Percentiles rank a stretch among this genome's conserved stretches.
These are phyloP conservation scores for Heliothis subflexa DNA, from an alignment of 1,140 invertebrate genomes.

Conservation along the genomic window DNA sequence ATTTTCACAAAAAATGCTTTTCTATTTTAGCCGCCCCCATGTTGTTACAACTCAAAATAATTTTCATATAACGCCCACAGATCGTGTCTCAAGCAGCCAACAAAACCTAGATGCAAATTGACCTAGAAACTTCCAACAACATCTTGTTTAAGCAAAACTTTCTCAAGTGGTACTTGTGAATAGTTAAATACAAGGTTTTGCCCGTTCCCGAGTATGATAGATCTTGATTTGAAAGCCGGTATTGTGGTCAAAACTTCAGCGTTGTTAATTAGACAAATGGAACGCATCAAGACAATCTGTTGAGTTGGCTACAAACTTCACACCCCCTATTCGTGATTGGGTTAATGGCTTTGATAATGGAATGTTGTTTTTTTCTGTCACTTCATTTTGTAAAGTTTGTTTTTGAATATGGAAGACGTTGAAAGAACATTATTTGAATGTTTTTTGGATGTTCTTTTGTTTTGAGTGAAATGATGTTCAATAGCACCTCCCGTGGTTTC, in stretches of 20 bases:
- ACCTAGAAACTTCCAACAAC: constrained; percentile 15
- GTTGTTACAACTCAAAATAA: too few relatives aligned
- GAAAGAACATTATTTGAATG: too few relatives aligned
- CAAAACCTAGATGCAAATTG: not conserved
- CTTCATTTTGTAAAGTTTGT: not conserved
- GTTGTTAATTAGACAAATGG: constrained; percentile 38
- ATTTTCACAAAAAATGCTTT: too few relatives aligned
- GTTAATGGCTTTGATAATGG: not conserved
- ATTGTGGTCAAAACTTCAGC: constrained; percentile 22
- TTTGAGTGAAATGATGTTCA: too few relatives aligned
- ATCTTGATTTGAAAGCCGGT: constrained; percentile 20
- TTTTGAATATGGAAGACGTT: not conserved
- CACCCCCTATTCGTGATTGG: not conserved
- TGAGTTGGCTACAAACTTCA: constrained; percentile 1
- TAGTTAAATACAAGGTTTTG: constrained; percentile 27
- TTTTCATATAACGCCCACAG: not conserved
- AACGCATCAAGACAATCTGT: constrained; percentile 14
- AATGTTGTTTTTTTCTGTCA: not conserved
- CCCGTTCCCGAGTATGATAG: constrained; percentile 26
- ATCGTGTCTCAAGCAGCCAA: not conserved
- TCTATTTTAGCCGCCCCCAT: too few relatives aligned
- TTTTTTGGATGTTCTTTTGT: too few relatives aligned
- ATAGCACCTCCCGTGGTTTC: too few relatives aligned
- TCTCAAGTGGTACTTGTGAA: constrained; percentile 11
- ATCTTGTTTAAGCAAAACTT: constrained; percentile 3